These are phyloP conservation scores for Luscinia megarhynchos DNA, from an alignment of 2,797 vertebrate genomes.

Conservation along the genomic window DNA sequence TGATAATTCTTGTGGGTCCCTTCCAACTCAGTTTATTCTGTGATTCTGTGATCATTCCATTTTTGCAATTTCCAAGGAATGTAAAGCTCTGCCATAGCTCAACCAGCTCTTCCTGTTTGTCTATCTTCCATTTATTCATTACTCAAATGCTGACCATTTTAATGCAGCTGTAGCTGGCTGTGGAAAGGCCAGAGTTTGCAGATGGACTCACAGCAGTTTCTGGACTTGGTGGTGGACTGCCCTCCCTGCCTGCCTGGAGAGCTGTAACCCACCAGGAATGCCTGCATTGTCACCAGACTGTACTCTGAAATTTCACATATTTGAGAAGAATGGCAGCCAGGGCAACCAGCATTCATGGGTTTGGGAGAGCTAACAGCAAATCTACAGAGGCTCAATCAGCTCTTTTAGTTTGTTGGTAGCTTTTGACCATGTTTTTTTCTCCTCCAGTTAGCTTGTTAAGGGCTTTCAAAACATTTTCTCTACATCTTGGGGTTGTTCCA, in stretches of 20 bases:
- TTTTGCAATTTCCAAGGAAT: neutral
- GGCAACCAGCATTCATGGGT: neutral
- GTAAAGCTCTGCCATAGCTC: neutral
- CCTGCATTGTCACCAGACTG: neutral
- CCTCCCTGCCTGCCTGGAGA: neutral
- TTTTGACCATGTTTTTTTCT: neutral
- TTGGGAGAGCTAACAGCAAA: neutral
- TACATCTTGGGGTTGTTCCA: neutral
- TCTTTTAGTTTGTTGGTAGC: neutral
- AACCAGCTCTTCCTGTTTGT: neutral
- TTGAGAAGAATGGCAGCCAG: neutral
- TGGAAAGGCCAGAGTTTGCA: neutral
- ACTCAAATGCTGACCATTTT: neutral
- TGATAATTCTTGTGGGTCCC: neutral
- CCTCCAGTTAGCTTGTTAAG: neutral
- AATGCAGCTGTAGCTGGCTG: neutral
- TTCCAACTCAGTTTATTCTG: neutral
- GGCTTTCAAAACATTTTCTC: neutral
- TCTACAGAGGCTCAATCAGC: neutral
- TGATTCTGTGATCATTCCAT: neutral
- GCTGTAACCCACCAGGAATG: neutral
- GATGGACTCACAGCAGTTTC: neutral
- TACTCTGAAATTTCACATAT: neutral
- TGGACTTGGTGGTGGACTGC: neutral
- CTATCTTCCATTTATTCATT: neutral